Percentiles rank a stretch among this genome's conserved stretches.
These are phyloP conservation scores for Podarcis siculus DNA, from an alignment of 2,797 vertebrate genomes.

Conservation along the genomic window DNA sequence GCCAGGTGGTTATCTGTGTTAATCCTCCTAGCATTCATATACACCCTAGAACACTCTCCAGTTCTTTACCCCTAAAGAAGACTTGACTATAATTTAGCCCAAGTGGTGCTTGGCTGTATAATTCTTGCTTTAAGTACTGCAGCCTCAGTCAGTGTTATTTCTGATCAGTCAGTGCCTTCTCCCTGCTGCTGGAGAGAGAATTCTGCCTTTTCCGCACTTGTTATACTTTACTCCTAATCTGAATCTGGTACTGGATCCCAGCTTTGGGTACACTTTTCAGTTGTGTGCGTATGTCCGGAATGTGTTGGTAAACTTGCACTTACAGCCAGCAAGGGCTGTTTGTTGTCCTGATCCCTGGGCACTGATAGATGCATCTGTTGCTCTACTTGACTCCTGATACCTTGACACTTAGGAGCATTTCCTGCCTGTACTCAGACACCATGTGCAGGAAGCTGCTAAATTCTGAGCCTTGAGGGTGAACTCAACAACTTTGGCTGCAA, in stretches of 20 bases:
- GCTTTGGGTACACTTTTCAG: not conserved
- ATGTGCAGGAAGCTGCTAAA: not conserved
- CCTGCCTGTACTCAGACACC: not conserved
- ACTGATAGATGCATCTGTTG: not conserved
- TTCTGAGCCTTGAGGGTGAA: not conserved
- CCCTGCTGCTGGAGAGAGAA: not conserved
- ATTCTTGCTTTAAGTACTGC: not conserved
- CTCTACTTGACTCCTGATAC: not conserved
- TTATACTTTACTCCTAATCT: not conserved
- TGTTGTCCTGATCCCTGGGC: not conserved
- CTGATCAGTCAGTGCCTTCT: not conserved
- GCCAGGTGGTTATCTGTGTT: not conserved
- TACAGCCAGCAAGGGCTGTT: not conserved
- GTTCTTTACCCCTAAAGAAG: slow-evolving; percentile 35
- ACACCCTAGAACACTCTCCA: not conserved
- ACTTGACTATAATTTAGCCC: slow-evolving; percentile 53
- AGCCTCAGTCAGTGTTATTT: not conserved
- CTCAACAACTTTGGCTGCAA: not conserved
- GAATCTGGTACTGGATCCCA: not conserved
- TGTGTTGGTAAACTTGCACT: not conserved
- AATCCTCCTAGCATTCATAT: not conserved
- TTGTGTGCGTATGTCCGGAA: not conserved
- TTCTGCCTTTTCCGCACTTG: not conserved
- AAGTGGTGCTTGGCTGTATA: not conserved
- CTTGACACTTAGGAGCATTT: not conserved